Evolutionary conservation across 2,888 invertebrate genomes (phyloP).

Genomic region (Euproctis similis): DNA sequence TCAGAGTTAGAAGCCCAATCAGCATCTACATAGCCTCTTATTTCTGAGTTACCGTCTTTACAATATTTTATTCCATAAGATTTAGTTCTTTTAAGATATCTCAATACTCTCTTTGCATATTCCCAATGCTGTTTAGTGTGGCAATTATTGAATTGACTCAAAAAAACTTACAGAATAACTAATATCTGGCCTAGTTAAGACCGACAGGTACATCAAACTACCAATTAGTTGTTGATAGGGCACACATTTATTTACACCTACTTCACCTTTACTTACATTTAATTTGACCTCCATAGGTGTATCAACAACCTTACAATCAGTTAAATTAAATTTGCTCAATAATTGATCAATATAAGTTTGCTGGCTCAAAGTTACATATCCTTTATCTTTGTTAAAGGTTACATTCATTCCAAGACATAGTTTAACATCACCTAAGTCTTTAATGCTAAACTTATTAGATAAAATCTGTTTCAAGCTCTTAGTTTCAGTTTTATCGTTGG

Average conservation of each 20-base stretch:
- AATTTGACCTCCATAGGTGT: background rate
- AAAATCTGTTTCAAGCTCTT: background rate
- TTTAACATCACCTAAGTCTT: slow-evolving; percentile 1
- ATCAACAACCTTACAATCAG: background rate
- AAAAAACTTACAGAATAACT: background rate
- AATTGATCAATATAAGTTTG: background rate
- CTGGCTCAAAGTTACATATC: background rate
- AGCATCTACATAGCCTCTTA: slow-evolving; percentile 3
- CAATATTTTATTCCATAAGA: background rate
- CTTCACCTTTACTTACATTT: background rate
- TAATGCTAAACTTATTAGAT: slow-evolving; percentile 1
- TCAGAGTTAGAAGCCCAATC: background rate
- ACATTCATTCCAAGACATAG: slow-evolving; percentile 5
- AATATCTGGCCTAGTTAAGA: slow-evolving; percentile 1
- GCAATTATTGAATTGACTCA: slow-evolving; percentile 1
- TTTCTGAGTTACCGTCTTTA: slow-evolving; percentile 1
- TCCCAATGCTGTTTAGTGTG: slow-evolving; percentile 1
- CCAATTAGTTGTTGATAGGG: slow-evolving; percentile 1
- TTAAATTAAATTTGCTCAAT: background rate
- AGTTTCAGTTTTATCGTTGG: background rate
- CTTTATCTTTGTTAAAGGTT: background rate
- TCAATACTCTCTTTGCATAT: slow-evolving; percentile 1
- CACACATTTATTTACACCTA: background rate
- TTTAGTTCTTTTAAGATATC: slow-evolving; percentile 1
- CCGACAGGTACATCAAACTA: slow-evolving; percentile 1